Evolutionary conservation across 1,140 invertebrate genomes (phyloP).

Genomic region (Frieseomelitta varia): DNA sequence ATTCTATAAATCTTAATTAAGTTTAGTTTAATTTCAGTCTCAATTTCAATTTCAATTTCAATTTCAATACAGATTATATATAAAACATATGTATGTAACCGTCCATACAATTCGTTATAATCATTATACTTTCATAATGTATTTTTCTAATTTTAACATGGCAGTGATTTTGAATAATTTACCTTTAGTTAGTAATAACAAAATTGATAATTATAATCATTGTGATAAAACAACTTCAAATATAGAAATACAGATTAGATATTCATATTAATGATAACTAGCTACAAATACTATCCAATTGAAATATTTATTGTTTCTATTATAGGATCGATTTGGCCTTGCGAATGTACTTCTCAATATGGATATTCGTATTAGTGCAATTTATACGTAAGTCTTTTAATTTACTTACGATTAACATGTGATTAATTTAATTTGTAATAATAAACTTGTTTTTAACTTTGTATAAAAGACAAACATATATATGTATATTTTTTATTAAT

Average conservation of each 20-base stretch:
- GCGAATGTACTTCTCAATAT: constrained; percentile 60
- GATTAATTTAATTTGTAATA: background rate
- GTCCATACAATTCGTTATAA: background rate
- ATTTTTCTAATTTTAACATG: background rate
- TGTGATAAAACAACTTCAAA: background rate
- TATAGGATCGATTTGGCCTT: constrained; percentile 29
- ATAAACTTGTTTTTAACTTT: background rate
- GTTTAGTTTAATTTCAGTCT: no score
- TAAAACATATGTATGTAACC: no score
- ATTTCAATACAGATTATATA: no score
- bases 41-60: background rate
- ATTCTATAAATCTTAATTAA: no score
- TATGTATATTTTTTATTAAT: no score
- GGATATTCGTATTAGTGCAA: constrained; percentile 49
- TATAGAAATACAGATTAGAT: no score
- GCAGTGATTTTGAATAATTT: background rate
- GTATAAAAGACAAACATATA: background rate
- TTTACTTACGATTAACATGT: background rate
- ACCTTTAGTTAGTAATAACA: background rate
- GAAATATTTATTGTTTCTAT: background rate
- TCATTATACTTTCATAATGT: background rate
- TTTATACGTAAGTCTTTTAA: constrained; percentile 44
- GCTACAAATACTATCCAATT: background rate
- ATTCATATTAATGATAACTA: no score
- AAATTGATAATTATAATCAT: no score